phyloP scores from a whole-genome alignment of 2,888 invertebrate species.

The Chymomyza fuscimana region DNA sequence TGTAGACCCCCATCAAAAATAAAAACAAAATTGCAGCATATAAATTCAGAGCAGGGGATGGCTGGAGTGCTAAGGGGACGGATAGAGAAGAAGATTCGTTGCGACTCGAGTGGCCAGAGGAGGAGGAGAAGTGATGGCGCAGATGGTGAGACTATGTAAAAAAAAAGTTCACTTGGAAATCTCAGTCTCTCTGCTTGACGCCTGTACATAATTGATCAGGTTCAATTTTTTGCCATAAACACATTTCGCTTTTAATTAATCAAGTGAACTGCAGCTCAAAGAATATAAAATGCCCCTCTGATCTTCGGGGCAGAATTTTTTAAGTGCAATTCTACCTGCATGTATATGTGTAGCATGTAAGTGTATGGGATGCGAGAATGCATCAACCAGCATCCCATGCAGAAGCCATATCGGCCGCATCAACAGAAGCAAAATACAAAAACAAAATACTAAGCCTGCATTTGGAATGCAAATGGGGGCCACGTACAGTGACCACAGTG shows the following conservation, averaged over 20 bases:
- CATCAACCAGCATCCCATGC: neutral
- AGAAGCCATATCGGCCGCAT: conserved; percentile 8
- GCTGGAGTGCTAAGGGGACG: conserved; percentile 5
- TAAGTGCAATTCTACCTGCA: conserved; percentile 32
- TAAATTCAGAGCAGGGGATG: conserved; percentile 42
- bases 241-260: conserved; percentile 71
- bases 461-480: conserved; percentile 47
- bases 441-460: conserved; percentile 62
- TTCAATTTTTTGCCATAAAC: conserved; percentile 49
- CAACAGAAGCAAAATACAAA: conserved; percentile 20
- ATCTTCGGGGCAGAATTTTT: conserved; percentile 30
- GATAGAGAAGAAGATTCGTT: neutral
- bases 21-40: conserved; percentile 46
- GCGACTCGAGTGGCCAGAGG: neutral
- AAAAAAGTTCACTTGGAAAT: neutral
- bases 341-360: conserved; percentile 10
- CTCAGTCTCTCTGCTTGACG: neutral
- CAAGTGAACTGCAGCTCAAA: conserved; percentile 61
- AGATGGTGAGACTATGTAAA: neutral
- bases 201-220: conserved; percentile 54
- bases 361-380: conserved; percentile 9
- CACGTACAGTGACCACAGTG: conserved; percentile 14
- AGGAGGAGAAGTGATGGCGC: conserved; percentile 9
- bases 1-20: conserved; percentile 33
- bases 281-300: conserved; percentile 23